Evolutionary conservation across 1,140 invertebrate species (phyloP), one percentile per base, ranked within the genome.

Genomic region (Pseudobourletiella spinata): DNA sequence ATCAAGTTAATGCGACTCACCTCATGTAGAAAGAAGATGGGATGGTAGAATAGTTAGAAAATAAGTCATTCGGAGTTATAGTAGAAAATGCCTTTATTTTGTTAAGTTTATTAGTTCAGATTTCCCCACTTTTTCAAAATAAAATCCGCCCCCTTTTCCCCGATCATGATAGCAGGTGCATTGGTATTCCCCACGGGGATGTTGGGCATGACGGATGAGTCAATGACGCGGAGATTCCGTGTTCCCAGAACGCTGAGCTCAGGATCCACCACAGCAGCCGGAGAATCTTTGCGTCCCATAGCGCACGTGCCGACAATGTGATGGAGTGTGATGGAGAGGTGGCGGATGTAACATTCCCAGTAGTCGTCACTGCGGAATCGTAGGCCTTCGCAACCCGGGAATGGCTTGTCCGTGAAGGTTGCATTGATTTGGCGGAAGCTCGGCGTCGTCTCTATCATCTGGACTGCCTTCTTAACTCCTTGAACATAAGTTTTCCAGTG

Each of bases 301-400:
- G n/a, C n/a, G n/a, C n/a, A 39, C 35, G 35, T 39, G n/a, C 35
- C 35, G n/a, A 39, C 35, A 11, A 39, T 39, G n/a, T 39, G 35
- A 39, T 39, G 35, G n/a, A 39, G 35, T 11, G 35, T 39, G 35
- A 39, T 39, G 35, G 35, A 11, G 35, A 39, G n/a, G 8, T 39
- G 35, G 8, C 35, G 35, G n/a, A 39, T 30, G 1, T 51, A 56
- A 44, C 65, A 67, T 46, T 60, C 61, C 78, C 89, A 84, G 69
- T 91, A 93, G 2, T 81, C 80, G 63, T 93, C 89, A 1, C 83
- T 83, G n/a, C 81, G 83, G 71, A 89, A 89, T 65, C 79, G 79
- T 20, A 81, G 76, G 46, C 86, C 79, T 62, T 80, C 83, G 71
- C 89, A 93, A 18, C 87, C 88, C 0, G 88, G 87, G 62, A 90